Conservation (phyloP, 2,797 vertebrate species). For the Trematomus bernacchii region DNA sequence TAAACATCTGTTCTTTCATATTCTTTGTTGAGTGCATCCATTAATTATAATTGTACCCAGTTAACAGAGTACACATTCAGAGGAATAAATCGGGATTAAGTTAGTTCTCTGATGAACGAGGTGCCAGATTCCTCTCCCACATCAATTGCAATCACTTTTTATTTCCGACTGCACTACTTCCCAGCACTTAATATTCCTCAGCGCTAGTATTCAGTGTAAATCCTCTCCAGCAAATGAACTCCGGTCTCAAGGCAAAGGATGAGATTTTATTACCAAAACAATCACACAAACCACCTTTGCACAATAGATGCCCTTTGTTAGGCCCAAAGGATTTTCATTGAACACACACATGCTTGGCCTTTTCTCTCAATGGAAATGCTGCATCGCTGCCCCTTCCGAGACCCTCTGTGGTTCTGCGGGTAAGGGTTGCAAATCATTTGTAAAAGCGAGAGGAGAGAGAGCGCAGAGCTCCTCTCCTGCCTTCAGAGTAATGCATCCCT, state of each 20-base stretch:
- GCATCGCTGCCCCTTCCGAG: constrained; percentile 60
- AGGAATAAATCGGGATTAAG: constrained; percentile 56
- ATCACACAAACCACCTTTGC: constrained; percentile 59
- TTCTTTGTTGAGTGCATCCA: constrained; percentile 74
- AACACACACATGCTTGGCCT: constrained; percentile 71
- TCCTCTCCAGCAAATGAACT: constrained; percentile 43
- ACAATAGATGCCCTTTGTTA: constrained; percentile 53
- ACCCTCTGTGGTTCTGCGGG: constrained; percentile 60
- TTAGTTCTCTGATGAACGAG: constrained; percentile 64
- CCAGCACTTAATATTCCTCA: constrained; percentile 25
- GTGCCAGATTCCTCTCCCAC: constrained; percentile 27
- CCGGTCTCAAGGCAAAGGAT: constrained; percentile 51
- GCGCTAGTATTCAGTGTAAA: constrained; percentile 20
- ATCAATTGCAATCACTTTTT: constrained; percentile 55
- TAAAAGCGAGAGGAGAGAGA: constrained; percentile 50
- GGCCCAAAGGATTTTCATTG: constrained; percentile 61
- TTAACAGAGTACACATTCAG: constrained; percentile 68
- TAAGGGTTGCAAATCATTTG: constrained; percentile 58
- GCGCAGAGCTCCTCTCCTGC: constrained; percentile 61
- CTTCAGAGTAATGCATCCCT: constrained; percentile 66
- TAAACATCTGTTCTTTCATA: constrained; percentile 85
- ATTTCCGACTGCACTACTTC: constrained; percentile 27
- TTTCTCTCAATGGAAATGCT: constrained; percentile 57
- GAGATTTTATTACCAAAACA: constrained; percentile 60
- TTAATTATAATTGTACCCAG: constrained; percentile 78